Evolutionary conservation across 2,888 invertebrate species (phyloP), one percentile per base, ranked within the genome.

Genomic region (Erannis defoliaria): DNA sequence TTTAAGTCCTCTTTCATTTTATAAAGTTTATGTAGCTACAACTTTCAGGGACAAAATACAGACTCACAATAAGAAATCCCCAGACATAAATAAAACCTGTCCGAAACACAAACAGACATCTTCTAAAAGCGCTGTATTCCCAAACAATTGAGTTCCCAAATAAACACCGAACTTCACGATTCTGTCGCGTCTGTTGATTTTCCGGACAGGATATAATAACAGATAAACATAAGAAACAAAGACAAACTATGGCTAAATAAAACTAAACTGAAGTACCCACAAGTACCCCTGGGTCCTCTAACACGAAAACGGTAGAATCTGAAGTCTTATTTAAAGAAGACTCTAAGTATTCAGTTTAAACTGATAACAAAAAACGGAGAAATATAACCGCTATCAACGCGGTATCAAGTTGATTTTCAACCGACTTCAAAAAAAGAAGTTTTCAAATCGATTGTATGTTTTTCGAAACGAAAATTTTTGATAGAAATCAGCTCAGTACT

Each of bases 141-240:
- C 42, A 37, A 50, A 55, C 60, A 60, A 49, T 55, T 29, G 43
- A 38, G 21, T 45, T 10, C 21, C 55, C 16, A 49, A 43, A 43
- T 38, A 50, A 61, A 55, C 50, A 55, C 35, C 18, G 45, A 45
- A 60, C 23, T 46, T 19, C 19, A 29, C 45, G n/a, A 48, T 35
- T 45, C 21, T 9, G 29, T 42, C 55, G 42, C 55, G 50, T 61
- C 61, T 45, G 55, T 40, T 55, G 38, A 38, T 37, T 38, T 26
- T 16, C 31, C 55, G 55, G 50, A 51, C 61, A 50, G 38, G 10
- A 21, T 37, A 51, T 55, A 61, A 61, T 38, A 54, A 50, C 43
- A 45, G 50, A 51, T 60, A 60, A 59, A 59, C n/a, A 60, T 31
- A 49, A 40, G 23, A 45, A 33, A 55, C 50, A 33, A 58, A 61